phyloP scores from a whole-genome alignment of 2,888 invertebrate species.

The Pyrrhia umbra region DNA sequence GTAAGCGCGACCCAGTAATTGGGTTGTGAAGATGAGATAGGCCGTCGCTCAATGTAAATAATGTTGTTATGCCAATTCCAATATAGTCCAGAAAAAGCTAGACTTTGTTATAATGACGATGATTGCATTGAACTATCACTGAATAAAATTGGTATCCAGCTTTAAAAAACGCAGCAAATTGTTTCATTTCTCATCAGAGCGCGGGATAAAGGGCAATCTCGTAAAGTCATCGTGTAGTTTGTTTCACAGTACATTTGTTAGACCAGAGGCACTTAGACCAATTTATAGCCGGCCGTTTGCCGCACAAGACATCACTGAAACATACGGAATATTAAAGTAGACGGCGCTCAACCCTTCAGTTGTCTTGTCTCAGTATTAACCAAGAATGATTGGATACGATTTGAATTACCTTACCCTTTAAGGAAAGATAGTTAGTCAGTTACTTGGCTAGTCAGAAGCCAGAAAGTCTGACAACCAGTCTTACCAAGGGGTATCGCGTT shows the following conservation, averaged over 20 bases:
- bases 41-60: no score
- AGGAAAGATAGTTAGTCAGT: background rate
- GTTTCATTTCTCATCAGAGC: slow-evolving; percentile 10
- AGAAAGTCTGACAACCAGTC: no score
- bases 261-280: slow-evolving; percentile 61
- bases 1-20: no score
- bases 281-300: slow-evolving; percentile 67
- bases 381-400: background rate
- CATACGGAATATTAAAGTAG: slow-evolving; percentile 25
- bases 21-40: no score
- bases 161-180: slow-evolving; percentile 5
- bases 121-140: no score
- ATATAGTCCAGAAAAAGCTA: no score
- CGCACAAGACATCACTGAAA: slow-evolving; percentile 42
- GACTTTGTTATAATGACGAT: no score
- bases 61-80: no score
- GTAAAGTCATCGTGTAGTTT: slow-evolving; percentile 48
- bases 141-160: background rate
- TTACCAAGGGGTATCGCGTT: no score
- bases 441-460: no score
- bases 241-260: slow-evolving; percentile 71
- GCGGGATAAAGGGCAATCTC: slow-evolving; percentile 3
- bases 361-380: background rate
- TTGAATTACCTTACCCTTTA: background rate
- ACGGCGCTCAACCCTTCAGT: background rate